Conservation (phyloP, 2,888 invertebrate genomes). For the Spilarctia lutea region DNA sequence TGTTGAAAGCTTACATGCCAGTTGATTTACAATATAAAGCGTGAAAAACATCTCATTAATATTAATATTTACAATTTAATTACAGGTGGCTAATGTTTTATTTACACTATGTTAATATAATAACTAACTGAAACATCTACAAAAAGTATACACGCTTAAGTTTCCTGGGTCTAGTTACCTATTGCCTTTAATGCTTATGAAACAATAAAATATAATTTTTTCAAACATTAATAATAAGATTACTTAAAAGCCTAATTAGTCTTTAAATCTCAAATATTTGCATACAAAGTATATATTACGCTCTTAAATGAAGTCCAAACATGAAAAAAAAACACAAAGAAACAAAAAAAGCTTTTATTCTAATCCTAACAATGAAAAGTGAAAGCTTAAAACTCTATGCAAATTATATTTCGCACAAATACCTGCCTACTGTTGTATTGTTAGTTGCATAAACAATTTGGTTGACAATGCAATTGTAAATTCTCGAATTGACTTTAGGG, state of each 20-base stretch:
- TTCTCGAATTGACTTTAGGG: constrained; percentile 60
- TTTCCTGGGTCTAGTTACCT: neutral
- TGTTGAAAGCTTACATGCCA: constrained; percentile 2
- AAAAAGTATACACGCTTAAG: neutral
- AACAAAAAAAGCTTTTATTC: constrained; percentile 64
- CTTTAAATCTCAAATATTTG: constrained; percentile 28
- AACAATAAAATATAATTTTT: neutral
- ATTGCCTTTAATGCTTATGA: constrained; percentile 2
- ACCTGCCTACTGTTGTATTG: constrained; percentile 56
- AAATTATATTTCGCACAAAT: constrained; percentile 73
- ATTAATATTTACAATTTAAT: neutral
- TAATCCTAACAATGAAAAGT: constrained; percentile 74
- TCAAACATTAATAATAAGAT: neutral
- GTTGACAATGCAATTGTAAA: constrained; percentile 75
- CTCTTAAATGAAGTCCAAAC: constrained; percentile 45
- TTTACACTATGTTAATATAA: neutral
- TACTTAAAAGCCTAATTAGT: constrained; percentile 10
- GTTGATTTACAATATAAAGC: neutral
- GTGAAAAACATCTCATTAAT: constrained; percentile 6
- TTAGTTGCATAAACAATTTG: constrained; percentile 64
- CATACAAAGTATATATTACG: constrained; percentile 25
- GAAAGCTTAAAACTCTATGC: constrained; percentile 77
- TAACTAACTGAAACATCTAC: constrained; percentile 6
- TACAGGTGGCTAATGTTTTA: neutral
- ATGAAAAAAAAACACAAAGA: constrained; percentile 45